A percentile compares a stretch with the other conserved stretches of the same genome.
phyloP scores from a whole-genome alignment of 2,888 invertebrate genomes.

The Craniophora ligustri region DNA sequence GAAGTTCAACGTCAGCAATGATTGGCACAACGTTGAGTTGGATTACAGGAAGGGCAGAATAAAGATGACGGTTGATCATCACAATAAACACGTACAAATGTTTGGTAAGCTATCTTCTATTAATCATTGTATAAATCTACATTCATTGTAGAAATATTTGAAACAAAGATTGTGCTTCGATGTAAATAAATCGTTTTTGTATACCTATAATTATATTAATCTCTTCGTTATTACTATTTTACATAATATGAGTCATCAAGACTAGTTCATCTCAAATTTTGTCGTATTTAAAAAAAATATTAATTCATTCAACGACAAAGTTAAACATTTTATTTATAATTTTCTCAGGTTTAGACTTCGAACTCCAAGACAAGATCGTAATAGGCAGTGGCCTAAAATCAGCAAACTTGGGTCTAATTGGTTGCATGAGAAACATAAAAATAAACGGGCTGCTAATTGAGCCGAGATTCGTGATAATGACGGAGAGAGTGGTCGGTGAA shows the following conservation, averaged over 20 bases:
- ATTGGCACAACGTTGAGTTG: constrained; percentile 95
- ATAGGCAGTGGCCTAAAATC: constrained; percentile 94
- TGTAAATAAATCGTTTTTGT: too few relatives aligned
- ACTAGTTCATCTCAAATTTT: too few relatives aligned
- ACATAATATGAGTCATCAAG: too few relatives aligned
- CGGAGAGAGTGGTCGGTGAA: constrained; percentile 95
- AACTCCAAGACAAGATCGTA: constrained; percentile 91
- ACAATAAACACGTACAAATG: constrained; percentile 91
- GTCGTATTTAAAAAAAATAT: too few relatives aligned
- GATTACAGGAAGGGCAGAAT: constrained; percentile 93
- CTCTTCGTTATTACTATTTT: too few relatives aligned
- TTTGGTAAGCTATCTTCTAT: constrained; percentile 78
- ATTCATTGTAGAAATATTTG: background rate
- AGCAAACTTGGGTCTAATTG: constrained; percentile 93
- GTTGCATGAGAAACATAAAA: constrained; percentile 96
- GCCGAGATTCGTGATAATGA: constrained; percentile 93
- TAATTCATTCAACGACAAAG: too few relatives aligned
- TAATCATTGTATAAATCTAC: background rate
- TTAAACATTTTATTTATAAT: too few relatives aligned
- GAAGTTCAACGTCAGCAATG: constrained; percentile 93
- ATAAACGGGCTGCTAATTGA: constrained; percentile 95
- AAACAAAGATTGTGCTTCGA: constrained; percentile 12
- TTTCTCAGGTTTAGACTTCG: constrained; percentile 88
- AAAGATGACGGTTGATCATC: constrained; percentile 92
- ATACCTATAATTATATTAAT: too few relatives aligned